Conservation (phyloP, 2,113 vertebrate species). For the Corydoras maculifer region DNA sequence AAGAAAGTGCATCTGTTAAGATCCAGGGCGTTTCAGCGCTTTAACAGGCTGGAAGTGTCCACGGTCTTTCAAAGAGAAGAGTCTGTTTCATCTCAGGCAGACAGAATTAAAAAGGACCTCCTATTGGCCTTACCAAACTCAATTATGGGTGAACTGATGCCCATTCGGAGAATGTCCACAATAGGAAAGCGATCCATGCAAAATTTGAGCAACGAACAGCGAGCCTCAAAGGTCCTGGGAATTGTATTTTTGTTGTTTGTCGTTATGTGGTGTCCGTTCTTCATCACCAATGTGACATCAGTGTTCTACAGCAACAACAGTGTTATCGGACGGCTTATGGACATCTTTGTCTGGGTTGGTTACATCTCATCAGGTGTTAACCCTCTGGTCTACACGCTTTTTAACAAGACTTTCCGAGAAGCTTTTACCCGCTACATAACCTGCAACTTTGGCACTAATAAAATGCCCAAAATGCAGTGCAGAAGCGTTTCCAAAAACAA, state of each 20-base stretch:
- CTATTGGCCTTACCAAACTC: conserved; percentile 12
- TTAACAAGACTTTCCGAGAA: conserved; percentile 92
- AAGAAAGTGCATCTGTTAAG: conserved; percentile 86
- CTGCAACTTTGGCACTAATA: conserved; percentile 75
- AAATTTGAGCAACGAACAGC: conserved; percentile 89
- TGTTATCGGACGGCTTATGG: conserved; percentile 78
- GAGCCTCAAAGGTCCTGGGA: conserved; percentile 91
- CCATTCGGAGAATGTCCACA: conserved; percentile 71
- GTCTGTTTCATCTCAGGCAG: conserved; percentile 57
- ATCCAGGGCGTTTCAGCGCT: conserved; percentile 72
- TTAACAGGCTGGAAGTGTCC: conserved; percentile 70
- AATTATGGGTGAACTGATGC: conserved; percentile 51
- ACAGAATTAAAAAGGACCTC: conserved; percentile 63
- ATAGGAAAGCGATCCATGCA: conserved; percentile 90
- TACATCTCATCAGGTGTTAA: conserved; percentile 95
- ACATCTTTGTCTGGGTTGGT: conserved; percentile 96
- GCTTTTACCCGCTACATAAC: conserved; percentile 90
- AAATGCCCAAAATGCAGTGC: conserved; percentile 56
- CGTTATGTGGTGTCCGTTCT: conserved; percentile 98
- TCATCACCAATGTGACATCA: conserved; percentile 90
- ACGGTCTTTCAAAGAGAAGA: conserved; percentile 79
- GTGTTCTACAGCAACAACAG: conserved; percentile 79
- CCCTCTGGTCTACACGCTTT: conserved; percentile 92
- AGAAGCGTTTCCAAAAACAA: conserved; percentile 69
- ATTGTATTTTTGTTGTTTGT: conserved; percentile 95